These are phyloP conservation scores for Atethmia centrago DNA, from an alignment of 2,888 invertebrate species.

Conservation along the genomic window DNA sequence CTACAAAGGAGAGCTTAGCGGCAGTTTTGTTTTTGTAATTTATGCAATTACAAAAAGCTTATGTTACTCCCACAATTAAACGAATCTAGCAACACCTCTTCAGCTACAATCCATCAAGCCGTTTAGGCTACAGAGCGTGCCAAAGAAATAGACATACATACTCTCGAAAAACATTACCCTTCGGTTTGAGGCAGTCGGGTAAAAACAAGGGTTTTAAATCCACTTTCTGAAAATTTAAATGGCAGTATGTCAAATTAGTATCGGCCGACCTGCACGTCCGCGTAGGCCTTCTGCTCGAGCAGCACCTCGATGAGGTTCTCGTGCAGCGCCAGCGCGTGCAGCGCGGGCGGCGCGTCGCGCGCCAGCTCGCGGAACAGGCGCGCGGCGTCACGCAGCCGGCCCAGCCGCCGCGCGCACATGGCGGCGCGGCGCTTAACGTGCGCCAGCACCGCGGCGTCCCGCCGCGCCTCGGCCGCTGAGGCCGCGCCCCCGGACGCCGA, in stretches of 20 bases:
- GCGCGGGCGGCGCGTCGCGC: slow-evolving; percentile 98
- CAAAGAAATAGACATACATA: no score
- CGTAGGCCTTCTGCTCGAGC: slow-evolving; percentile 98
- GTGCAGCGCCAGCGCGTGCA: slow-evolving; percentile 96
- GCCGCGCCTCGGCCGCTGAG: slow-evolving; percentile 97
- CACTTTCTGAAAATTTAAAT: not conserved
- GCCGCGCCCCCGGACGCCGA: slow-evolving; percentile 95
- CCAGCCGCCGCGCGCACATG: slow-evolving; percentile 99
- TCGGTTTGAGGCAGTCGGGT: no score
- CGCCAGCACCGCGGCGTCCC: slow-evolving; percentile 98
- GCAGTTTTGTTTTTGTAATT: no score
- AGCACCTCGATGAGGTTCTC: slow-evolving; percentile 99
- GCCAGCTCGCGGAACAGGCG: slow-evolving; percentile 99
- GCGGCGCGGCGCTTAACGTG: slow-evolving; percentile 98
- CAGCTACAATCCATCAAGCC: no score
- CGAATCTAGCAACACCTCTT: no score
- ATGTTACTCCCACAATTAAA: no score
- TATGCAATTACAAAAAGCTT: no score
- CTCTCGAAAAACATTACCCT: no score
- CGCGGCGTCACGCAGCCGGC: slow-evolving; percentile 98
- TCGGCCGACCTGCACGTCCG: slow-evolving; percentile 92
- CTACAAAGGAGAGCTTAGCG: no score
- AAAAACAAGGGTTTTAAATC: not conserved
- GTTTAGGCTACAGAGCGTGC: no score
- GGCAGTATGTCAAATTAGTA: not conserved